Evolutionary conservation across 2,797 vertebrate species (phyloP).

Genomic region (Diplodus puntazzo): DNA sequence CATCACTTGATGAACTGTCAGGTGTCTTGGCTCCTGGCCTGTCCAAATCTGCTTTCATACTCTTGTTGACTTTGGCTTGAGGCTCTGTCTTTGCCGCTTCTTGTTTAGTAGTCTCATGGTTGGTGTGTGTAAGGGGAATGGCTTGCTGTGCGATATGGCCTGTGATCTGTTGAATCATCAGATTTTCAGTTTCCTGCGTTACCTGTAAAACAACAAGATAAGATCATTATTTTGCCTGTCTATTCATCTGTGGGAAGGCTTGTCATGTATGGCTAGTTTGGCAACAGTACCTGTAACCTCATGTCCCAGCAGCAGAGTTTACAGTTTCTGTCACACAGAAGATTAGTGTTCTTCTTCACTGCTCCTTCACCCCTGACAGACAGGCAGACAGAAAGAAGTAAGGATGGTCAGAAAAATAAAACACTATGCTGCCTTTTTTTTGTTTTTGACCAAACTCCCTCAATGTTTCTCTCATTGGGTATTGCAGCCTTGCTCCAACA

Average conservation of each 20-base stretch:
- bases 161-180: conserved; percentile 79
- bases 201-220: conserved; percentile 63
- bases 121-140: neutral
- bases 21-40: neutral
- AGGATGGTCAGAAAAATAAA: neutral
- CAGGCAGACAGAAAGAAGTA: neutral
- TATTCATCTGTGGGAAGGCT: neutral
- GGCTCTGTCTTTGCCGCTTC: conserved; percentile 1
- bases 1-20: neutral
- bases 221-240: neutral
- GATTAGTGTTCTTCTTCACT: conserved; percentile 66
- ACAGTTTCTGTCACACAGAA: conserved; percentile 83
- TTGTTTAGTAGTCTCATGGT: conserved; percentile 14
- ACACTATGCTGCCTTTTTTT: too few species aligned
- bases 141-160: conserved; percentile 34
- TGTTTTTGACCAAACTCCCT: too few species aligned
- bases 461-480: too few species aligned
- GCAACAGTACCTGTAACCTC: conserved; percentile 74
- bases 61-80: neutral
- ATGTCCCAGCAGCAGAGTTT: conserved; percentile 87
- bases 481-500: too few species aligned
- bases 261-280: neutral
- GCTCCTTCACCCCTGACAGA: conserved; percentile 61
- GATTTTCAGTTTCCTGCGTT: conserved; percentile 82
- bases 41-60: neutral